Percentiles rank a stretch among this genome's conserved stretches.
phyloP scores from a whole-genome alignment of 2,888 invertebrate genomes.

The Ormia ochracea region DNA sequence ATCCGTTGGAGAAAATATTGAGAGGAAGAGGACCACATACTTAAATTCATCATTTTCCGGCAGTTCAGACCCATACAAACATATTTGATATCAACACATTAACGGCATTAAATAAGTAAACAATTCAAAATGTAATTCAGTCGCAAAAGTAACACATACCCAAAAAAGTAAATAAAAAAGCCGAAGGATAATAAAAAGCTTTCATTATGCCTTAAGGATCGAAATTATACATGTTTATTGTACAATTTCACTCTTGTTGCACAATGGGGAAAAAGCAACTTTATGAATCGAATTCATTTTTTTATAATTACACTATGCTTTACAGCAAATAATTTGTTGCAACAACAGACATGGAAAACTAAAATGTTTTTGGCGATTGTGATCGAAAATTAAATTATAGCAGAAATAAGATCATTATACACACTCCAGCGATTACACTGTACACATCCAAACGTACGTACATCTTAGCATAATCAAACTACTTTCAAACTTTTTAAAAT shows the following conservation, averaged over 20 bases:
- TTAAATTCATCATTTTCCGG: conserved; percentile 17
- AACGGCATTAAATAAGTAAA: conserved; percentile 54
- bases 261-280: not conserved
- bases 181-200: conserved; percentile 23
- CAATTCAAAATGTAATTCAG: conserved; percentile 27
- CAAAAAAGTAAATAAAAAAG: conserved; percentile 18
- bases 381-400: too few relatives aligned
- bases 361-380: too few relatives aligned
- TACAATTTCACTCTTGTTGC: not conserved
- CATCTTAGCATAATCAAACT: too few relatives aligned
- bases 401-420: too few relatives aligned
- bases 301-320: too few relatives aligned
- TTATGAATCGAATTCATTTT: too few relatives aligned
- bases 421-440: too few relatives aligned
- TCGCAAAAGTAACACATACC: not conserved
- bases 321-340: too few relatives aligned
- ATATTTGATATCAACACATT: conserved; percentile 48
- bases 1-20: conserved; percentile 31
- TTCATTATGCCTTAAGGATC: not conserved
- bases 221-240: not conserved
- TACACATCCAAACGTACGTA: too few relatives aligned
- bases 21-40: conserved; percentile 11
- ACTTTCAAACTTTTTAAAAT: too few relatives aligned
- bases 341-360: too few relatives aligned
- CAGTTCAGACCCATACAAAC: not conserved